A percentile compares a stretch with the other conserved stretches of the same genome.
Conservation (phyloP, 1,140 invertebrate genomes). For the Thaumatotibia leucotreta region DNA sequence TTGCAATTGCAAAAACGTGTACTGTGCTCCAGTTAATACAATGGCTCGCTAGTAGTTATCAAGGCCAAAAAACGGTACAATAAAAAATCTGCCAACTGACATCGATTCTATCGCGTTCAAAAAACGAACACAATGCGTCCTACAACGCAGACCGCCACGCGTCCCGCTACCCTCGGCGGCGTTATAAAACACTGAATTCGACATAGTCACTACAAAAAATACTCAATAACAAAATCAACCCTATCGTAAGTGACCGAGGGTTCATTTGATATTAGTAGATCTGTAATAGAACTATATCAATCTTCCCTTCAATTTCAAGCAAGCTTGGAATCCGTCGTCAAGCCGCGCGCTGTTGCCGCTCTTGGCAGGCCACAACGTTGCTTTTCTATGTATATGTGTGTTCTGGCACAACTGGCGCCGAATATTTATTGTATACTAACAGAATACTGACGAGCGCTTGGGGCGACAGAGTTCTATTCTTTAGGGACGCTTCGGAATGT, state of each 20-base stretch:
- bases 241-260: not conserved
- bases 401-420: conserved; percentile 70
- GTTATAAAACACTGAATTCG: conserved; percentile 22
- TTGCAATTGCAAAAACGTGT: not conserved
- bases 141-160: conserved; percentile 39
- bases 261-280: not conserved
- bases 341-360: conserved; percentile 65
- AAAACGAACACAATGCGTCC: conserved; percentile 68
- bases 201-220: conserved; percentile 36
- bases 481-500: conserved; percentile 26
- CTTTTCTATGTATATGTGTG: conserved; percentile 72
- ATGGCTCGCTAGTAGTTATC: conserved; percentile 12
- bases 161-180: conserved; percentile 65
- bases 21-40: not conserved
- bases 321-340: conserved; percentile 58
- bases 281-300: conserved; percentile 41
- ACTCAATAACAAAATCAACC: conserved; percentile 18
- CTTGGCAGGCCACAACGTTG: conserved; percentile 50
- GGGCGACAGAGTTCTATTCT: conserved; percentile 61
- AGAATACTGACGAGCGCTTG: conserved; percentile 67
- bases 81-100: conserved; percentile 76
- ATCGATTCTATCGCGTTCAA: conserved; percentile 71
- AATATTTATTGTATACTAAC: conserved; percentile 77
- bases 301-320: conserved; percentile 44
- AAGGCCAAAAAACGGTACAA: conserved; percentile 74